Evolutionary conservation across 2,888 invertebrate genomes (phyloP).

Genomic region (Drosophila paranaensis): DNA sequence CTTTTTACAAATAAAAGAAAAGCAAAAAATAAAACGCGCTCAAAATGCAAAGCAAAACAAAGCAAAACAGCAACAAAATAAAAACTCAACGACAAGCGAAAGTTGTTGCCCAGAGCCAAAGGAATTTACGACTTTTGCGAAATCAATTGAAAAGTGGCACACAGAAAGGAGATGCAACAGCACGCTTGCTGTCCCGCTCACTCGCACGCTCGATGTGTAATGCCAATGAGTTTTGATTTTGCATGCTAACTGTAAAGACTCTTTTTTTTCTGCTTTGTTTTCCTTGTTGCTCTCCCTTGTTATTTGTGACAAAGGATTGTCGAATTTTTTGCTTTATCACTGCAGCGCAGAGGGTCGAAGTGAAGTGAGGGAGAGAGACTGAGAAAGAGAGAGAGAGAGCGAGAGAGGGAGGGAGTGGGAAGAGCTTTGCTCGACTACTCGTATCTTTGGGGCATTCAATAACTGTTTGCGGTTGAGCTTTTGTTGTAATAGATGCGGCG

Average conservation of each 20-base stretch:
- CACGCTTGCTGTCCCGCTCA: not conserved
- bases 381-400: not conserved
- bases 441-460: slow-evolving; percentile 27
- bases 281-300: slow-evolving; percentile 5
- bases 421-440: slow-evolving; percentile 9
- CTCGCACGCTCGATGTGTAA: not conserved
- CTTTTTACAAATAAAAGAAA: slow-evolving; percentile 53
- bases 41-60: slow-evolving; percentile 54
- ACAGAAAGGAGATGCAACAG: slow-evolving; percentile 44
- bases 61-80: slow-evolving; percentile 40
- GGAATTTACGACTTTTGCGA: slow-evolving; percentile 78
- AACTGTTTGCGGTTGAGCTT: slow-evolving; percentile 35
- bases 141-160: slow-evolving; percentile 75
- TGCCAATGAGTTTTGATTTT: slow-evolving; percentile 45
- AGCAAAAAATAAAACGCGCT: slow-evolving; percentile 37
- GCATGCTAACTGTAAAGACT: slow-evolving; percentile 12
- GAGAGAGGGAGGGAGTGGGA: not conserved
- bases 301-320: slow-evolving; percentile 32
- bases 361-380: not conserved
- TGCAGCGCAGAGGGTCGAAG: not conserved
- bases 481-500: slow-evolving; percentile 43
- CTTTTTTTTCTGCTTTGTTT: not conserved
- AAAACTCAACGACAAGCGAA: slow-evolving; percentile 58
- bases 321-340: slow-evolving; percentile 58
- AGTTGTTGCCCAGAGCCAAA: slow-evolving; percentile 65